Percentiles rank a stretch among this genome's conserved stretches.
These are phyloP conservation scores for Conomelus anceps DNA, from an alignment of 2,888 invertebrate genomes.

Conservation along the genomic window DNA sequence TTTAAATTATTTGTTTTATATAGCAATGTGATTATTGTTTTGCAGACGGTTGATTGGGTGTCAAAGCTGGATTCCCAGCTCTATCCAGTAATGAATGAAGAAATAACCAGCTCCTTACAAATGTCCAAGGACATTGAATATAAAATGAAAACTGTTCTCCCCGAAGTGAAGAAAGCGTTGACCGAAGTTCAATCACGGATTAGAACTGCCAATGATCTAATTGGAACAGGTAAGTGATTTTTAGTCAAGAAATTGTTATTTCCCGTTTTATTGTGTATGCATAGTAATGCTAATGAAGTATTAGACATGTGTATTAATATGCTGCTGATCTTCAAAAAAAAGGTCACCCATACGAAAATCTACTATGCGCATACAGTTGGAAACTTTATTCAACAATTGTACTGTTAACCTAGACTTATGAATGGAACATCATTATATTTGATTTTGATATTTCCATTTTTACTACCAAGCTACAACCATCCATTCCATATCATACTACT, in stretches of 20 bases:
- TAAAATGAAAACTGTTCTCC: constrained; percentile 50
- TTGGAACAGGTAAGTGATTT: constrained; percentile 49
- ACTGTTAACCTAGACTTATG: too few relatives aligned
- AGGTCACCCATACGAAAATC: too few relatives aligned
- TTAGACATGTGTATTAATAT: too few relatives aligned
- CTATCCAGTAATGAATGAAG: constrained; percentile 64
- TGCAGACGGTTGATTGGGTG: constrained; percentile 58
- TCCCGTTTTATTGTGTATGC: too few relatives aligned
- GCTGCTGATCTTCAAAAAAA: too few relatives aligned
- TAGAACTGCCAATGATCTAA: constrained; percentile 57
- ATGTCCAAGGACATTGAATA: constrained; percentile 52
- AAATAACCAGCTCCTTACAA: constrained; percentile 52
- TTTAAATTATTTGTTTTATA: constrained; percentile 16
- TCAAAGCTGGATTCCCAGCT: constrained; percentile 63
- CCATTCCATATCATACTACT: too few relatives aligned
- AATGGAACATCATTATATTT: too few relatives aligned
- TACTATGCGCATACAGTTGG: too few relatives aligned
- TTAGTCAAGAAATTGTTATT: not conserved
- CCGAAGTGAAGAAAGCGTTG: constrained; percentile 56
- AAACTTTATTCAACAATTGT: too few relatives aligned
- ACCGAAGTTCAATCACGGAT: constrained; percentile 60
- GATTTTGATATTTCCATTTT: too few relatives aligned
- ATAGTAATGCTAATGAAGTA: too few relatives aligned
- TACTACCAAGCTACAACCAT: too few relatives aligned
- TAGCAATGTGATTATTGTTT: constrained; percentile 31